Conservation (phyloP, 2,888 invertebrate genomes). For the Drosophila putrida region DNA sequence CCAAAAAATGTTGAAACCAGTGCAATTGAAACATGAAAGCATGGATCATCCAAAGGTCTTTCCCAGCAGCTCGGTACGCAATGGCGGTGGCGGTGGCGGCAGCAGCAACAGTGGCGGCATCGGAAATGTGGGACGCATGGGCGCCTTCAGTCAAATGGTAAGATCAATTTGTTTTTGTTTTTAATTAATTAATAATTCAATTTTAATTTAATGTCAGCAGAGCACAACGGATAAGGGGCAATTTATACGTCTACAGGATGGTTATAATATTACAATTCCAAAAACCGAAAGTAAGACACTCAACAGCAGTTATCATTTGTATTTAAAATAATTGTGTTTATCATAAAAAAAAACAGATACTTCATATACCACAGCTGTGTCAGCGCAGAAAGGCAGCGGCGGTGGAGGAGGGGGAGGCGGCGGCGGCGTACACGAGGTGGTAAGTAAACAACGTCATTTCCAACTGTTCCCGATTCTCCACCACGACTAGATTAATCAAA, state of each 20-base stretch:
- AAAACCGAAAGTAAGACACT: constrained; percentile 81
- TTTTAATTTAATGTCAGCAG: constrained; percentile 50
- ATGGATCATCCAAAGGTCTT: constrained; percentile 60
- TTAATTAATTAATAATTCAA: neutral
- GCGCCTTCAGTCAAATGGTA: constrained; percentile 81
- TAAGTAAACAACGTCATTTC: constrained; percentile 38
- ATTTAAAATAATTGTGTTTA: neutral
- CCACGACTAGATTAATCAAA: neutral
- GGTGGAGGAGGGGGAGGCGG: constrained; percentile 33
- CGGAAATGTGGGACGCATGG: constrained; percentile 73
- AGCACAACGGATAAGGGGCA: constrained; percentile 82
- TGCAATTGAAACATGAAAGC: constrained; percentile 81
- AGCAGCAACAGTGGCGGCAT: constrained; percentile 52
- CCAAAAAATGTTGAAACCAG: constrained; percentile 82
- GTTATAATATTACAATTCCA: constrained; percentile 75
- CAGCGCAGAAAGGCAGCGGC: constrained; percentile 66
- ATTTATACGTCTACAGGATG: constrained; percentile 82
- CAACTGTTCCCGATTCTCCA: neutral
- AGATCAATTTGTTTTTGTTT: constrained; percentile 24
- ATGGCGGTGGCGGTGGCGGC: constrained; percentile 53
- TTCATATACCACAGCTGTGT: constrained; percentile 80
- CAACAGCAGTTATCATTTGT: neutral
- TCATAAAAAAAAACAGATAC: constrained; percentile 68
- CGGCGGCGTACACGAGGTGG: constrained; percentile 58
- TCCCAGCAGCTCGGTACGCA: constrained; percentile 60